Evolutionary conservation across 2,113 vertebrate genomes (phyloP), one percentile per base, ranked within the genome.

Genomic region (Esox niger): DNA sequence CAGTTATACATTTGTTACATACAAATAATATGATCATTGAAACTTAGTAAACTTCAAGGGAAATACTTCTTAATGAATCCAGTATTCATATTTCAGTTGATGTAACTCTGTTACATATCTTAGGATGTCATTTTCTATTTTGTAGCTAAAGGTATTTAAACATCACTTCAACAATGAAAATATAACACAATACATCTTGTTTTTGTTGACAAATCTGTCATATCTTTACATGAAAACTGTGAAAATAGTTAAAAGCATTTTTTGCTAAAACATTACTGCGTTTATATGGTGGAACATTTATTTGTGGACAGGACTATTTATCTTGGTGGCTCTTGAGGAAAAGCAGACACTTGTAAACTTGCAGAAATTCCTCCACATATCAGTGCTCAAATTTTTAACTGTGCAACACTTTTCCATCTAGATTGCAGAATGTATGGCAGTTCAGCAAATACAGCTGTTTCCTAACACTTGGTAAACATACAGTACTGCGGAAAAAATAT

Each of bases 21-120:
- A 52, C 47, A 23, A 17, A 8, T 58, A 66, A 69, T 79, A 74
- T 65, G 38, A 77, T 70, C 29, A 74, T 74, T 67, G 64, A 59
- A 73, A 85, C 69, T 77, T 77, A 66, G 43, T 57, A 79, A 70
- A 68, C 79, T 85, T 88, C 79, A 86, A 83, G 69, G 1, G 31
- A 62, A n/a, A 71, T 7, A 64, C 33, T 20, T 30, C 20, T 15
- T 46, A 43, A 73, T 66, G 69, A n/a, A 71, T 73, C 27, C 76
- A 75, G 60, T 38, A 67, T 69, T 64, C 3, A 63, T 70, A 79
- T 75, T 66, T 21, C 47, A 66, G 74, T 69, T 69, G 59, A 74
- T 46, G 38, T 64, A 70, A 71, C 4, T 77, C 64, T 79, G 85
- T 78, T 75, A 76, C 52, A 82, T 62, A 31, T 78, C 65, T 71